Evolutionary conservation across 2,797 vertebrate genomes (phyloP).

Genomic region (Myotis findleyi): DNA sequence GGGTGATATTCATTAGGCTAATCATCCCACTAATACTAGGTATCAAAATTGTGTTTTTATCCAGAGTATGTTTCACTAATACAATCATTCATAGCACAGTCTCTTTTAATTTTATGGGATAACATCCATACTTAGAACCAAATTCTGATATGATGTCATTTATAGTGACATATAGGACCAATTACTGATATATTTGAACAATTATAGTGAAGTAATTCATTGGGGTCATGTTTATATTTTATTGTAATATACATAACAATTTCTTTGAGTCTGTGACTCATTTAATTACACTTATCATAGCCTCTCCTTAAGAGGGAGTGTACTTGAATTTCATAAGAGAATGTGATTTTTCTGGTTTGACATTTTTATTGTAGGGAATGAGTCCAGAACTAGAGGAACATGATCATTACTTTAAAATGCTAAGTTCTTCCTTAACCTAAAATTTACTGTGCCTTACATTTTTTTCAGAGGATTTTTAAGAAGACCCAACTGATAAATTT

Average conservation of each 20-base stretch:
- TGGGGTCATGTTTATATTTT: not conserved
- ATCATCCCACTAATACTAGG: not conserved
- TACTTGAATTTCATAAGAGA: not conserved
- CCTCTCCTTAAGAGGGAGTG: not conserved
- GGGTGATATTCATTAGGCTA: not conserved
- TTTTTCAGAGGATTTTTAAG: not conserved
- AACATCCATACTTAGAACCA: not conserved
- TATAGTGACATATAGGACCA: not conserved
- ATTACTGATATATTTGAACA: not conserved
- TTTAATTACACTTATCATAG: not conserved
- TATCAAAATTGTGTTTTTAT: not conserved
- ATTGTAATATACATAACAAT: not conserved
- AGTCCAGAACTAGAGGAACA: not conserved
- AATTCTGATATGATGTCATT: not conserved
- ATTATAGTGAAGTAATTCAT: not conserved
- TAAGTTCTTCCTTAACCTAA: not conserved
- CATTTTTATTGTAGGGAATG: constrained; percentile 28
- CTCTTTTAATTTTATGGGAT: not conserved
- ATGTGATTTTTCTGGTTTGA: constrained; percentile 32
- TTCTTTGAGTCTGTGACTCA: not conserved
- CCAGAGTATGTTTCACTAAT: not conserved
- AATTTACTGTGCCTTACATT: not conserved
- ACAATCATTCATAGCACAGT: not conserved
- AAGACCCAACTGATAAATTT: not conserved
- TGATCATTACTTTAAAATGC: constrained; percentile 40